Base-by-base conservation (phyloP, 2,888 invertebrate species). In the Elysia crispata region DNA sequence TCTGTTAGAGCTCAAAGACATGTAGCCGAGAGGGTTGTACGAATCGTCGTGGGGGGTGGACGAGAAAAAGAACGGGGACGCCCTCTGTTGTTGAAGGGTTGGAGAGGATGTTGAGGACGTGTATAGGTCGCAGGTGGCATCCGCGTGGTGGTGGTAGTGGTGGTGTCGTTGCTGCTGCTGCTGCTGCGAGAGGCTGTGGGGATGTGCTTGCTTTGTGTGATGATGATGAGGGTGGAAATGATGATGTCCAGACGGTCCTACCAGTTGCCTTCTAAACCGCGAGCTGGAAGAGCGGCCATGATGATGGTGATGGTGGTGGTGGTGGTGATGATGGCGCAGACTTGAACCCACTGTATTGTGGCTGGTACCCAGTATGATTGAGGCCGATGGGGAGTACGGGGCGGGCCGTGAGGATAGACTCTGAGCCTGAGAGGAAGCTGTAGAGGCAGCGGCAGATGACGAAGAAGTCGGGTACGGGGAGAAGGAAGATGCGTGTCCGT, bases 41-140 rank as follows among this genome's bases (percentile, higher is more conserved):
- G 67, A 33, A 5, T 79, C 79, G 41, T 41, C 41, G 41, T 41
- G 41, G 5, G 41, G 41, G 13, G 70, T 33, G 28, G 64, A 20
- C 23, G 70, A 23, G 30, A 33, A 57, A 67, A 66, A 74, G 25
- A 66, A 64, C 23, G 60, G 60, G 60, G 20, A 60, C 11, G 20
- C 15, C 23, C 50, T 73, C 23, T 78, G 73, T 23, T 69, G 62
- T n/a, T 78, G 70, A 72, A 23, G 70, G 23, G 73, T 41, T 20
- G 49, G 23, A 15, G 77, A 41, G 13, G 76, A 18, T 1, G 76
- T 31, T 18, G 69, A 18, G 28, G 67, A 41, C 11, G 79, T 50
- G 76, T 75, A 80, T 41, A 80, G 67, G 69, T 80, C 80, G 76
- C 80, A 76, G 60, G 31, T 64, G 20, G 60, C 49, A n/a, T 76